Conservation (phyloP, 2,888 invertebrate species). For the Melinaea menophilus region DNA sequence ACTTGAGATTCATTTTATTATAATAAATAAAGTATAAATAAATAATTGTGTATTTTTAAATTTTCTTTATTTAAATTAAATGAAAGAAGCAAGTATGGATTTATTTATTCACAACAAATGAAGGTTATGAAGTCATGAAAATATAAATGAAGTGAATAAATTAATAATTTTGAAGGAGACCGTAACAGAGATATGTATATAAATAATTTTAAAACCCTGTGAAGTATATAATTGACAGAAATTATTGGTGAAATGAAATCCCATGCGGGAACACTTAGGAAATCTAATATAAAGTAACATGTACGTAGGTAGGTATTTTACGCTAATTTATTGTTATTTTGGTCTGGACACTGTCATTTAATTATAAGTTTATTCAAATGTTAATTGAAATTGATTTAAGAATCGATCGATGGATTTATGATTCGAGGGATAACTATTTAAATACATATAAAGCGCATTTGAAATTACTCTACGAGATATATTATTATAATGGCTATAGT, state of each 20-base stretch:
- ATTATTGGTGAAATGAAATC: constrained; percentile 67
- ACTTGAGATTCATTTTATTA: neutral
- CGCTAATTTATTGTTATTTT: constrained; percentile 25
- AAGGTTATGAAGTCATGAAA: neutral
- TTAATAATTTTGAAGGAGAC: constrained; percentile 30
- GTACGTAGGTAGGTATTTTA: constrained; percentile 5
- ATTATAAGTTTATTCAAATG: constrained; percentile 9
- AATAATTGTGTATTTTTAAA: constrained; percentile 10
- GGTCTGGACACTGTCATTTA: constrained; percentile 25
- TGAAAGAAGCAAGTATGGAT: neutral
- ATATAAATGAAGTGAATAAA: constrained; percentile 8
- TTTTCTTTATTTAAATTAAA: neutral
- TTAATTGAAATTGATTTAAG: neutral
- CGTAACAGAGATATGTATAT: constrained; percentile 57
- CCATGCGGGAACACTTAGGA: constrained; percentile 37
- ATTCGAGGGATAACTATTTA: constrained; percentile 32
- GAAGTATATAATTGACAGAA: constrained; percentile 72
- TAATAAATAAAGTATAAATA: no score
- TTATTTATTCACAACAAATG: neutral
- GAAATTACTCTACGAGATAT: constrained; percentile 33
- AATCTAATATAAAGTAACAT: neutral
- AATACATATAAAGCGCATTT: constrained; percentile 58
- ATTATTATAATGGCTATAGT: constrained; percentile 30
- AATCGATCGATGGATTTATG: neutral
- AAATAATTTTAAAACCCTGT: constrained; percentile 69